Evolutionary conservation across 2,888 invertebrate species (phyloP).

Genomic region (Dioctria linearis): DNA sequence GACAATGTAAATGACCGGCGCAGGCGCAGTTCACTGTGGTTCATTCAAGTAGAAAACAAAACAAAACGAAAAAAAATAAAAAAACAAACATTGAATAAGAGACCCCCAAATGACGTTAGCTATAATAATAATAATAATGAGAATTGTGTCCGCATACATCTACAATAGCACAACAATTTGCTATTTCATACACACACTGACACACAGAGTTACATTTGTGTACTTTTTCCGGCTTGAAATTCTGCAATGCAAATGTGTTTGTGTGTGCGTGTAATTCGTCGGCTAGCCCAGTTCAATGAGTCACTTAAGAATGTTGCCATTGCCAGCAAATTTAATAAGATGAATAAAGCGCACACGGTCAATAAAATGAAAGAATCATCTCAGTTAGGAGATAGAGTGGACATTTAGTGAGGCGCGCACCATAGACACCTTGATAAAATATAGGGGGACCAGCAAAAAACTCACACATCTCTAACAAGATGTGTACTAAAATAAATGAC

Average conservation of each 20-base stretch:
- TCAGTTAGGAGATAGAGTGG: background rate
- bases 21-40: constrained; percentile 6
- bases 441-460: background rate
- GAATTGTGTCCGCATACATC: background rate
- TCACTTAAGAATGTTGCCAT: constrained; percentile 37
- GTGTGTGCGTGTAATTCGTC: too few species aligned
- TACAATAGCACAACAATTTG: background rate
- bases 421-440: background rate
- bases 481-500: constrained; percentile 4
- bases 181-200: background rate
- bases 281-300: constrained; percentile 25
- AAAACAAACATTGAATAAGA: background rate
- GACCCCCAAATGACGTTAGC: constrained; percentile 16
- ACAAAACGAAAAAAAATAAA: background rate
- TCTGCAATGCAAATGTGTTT: background rate
- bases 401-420: constrained; percentile 1
- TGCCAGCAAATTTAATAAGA: constrained; percentile 11
- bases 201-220: background rate
- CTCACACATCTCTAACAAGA: background rate
- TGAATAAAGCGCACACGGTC: background rate
- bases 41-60: constrained; percentile 8
- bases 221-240: constrained; percentile 25
- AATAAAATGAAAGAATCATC: constrained; percentile 18
- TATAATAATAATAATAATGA: too few species aligned
- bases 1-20: constrained; percentile 45